Conservation (phyloP, 2,113 vertebrate species). For the Micronycteris hirsuta region DNA sequence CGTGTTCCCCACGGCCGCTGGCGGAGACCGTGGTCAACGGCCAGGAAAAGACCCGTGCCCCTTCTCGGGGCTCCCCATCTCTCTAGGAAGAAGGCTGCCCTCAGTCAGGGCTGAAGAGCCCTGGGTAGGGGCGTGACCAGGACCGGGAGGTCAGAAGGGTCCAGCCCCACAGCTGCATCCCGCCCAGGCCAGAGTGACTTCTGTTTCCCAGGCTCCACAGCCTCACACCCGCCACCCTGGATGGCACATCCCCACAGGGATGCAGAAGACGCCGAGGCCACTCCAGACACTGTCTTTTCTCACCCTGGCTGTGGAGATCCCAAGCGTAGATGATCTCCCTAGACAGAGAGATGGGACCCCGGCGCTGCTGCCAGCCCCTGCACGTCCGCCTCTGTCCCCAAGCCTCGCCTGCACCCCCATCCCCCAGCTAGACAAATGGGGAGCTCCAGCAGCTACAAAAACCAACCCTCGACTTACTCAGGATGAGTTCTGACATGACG, state of each 20-base stretch:
- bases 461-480: slow-evolving; percentile 37
- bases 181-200: no score
- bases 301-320: no score
- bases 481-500: slow-evolving; percentile 54
- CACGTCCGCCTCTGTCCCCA: fast-evolving
- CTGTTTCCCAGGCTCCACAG: neutral
- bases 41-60: fast-evolving
- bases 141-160: no score
- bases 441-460: neutral
- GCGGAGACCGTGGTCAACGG: neutral
- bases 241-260: fast-evolving
- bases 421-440: fast-evolving
- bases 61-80: no score
- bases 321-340: fast-evolving
- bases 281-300: no score
- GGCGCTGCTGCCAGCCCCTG: fast-evolving
- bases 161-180: no score
- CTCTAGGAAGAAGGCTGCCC: no score
- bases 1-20: fast-evolving
- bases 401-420: fast-evolving
- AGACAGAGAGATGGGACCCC: fast-evolving
- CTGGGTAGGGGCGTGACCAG: no score
- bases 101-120: no score
- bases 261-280: fast-evolving
- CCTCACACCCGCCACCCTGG: neutral